These are phyloP conservation scores for Pampusana beccarii DNA, from an alignment of 2,113 vertebrate genomes.

Conservation along the genomic window DNA sequence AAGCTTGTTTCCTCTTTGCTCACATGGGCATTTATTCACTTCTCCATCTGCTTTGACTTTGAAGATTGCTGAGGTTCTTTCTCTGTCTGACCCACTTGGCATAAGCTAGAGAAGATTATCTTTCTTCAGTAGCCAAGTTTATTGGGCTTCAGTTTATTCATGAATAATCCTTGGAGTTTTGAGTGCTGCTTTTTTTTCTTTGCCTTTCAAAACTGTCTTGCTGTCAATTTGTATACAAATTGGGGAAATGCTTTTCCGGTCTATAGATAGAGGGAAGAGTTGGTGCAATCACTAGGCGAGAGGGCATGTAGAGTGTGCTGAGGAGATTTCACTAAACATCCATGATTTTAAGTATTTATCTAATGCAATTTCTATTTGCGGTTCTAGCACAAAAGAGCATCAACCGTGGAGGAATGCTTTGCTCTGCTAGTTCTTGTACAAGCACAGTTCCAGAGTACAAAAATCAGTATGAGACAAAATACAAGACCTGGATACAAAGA, in stretches of 20 bases:
- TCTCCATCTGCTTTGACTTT: slow-evolving; percentile 63
- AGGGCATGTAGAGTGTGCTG: background rate
- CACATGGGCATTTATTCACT: slow-evolving; percentile 13
- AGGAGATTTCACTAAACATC: background rate
- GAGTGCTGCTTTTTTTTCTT: background rate
- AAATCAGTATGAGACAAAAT: background rate
- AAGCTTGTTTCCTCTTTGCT: slow-evolving; percentile 42
- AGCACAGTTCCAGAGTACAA: background rate
- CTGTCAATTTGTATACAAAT: background rate
- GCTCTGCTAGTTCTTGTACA: background rate
- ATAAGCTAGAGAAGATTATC: slow-evolving; percentile 33
- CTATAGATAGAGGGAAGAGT: background rate
- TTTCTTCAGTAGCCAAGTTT: slow-evolving; percentile 54
- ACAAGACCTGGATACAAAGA: background rate
- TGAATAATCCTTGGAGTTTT: slow-evolving; percentile 14
- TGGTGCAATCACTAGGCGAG: background rate
- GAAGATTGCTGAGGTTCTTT: slow-evolving; percentile 60
- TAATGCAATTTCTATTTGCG: background rate
- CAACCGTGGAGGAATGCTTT: background rate
- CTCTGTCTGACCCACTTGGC: slow-evolving; percentile 73
- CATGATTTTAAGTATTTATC: background rate
- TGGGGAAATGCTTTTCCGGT: background rate
- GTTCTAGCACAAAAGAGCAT: background rate
- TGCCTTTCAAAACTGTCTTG: background rate
- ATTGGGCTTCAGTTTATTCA: slow-evolving; percentile 2